These are phyloP conservation scores for Philypnodon macrostomus DNA, from an alignment of 2,797 vertebrate genomes.

Conservation along the genomic window DNA sequence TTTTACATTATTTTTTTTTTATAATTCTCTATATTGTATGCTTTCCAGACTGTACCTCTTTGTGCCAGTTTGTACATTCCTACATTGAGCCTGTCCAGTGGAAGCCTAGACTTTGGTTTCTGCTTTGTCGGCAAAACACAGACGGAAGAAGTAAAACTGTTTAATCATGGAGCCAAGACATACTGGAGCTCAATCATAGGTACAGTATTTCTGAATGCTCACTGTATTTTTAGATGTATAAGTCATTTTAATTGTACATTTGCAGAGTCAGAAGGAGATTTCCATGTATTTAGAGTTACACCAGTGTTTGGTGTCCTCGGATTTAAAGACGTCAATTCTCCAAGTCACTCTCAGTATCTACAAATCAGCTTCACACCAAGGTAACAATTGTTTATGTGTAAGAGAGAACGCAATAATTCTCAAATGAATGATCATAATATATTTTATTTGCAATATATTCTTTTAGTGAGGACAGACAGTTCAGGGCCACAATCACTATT, in stretches of 20 bases:
- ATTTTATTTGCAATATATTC: too few species aligned
- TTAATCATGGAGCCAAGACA: conserved; percentile 74
- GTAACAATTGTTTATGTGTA: conserved; percentile 67
- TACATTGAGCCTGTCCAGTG: conserved; percentile 76
- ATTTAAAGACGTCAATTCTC: conserved; percentile 38
- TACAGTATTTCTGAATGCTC: conserved; percentile 44
- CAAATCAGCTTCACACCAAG: conserved; percentile 86
- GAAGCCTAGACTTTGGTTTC: conserved; percentile 80
- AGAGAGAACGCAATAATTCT: too few species aligned
- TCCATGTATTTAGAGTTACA: conserved; percentile 73
- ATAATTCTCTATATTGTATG: not conserved
- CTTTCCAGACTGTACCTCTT: conserved; percentile 80
- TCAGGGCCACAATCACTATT: conserved; percentile 67
- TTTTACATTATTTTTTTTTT: too few species aligned
- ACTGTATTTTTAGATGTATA: too few species aligned
- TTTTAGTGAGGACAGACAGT: conserved; percentile 72
- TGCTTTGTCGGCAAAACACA: conserved; percentile 78
- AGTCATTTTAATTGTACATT: too few species aligned
- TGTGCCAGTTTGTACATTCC: conserved; percentile 76
- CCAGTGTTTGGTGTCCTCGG: conserved; percentile 79
- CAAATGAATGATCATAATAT: too few species aligned
- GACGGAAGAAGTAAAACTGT: conserved; percentile 74
- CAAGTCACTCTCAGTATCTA: conserved; percentile 63
- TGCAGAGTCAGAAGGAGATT: conserved; percentile 48
- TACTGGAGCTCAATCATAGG: conserved; percentile 82